Percentiles rank a stretch among this genome's conserved stretches.
These are phyloP conservation scores for Urechis unicinctus DNA, from an alignment of 2,888 invertebrate genomes.

Conservation along the genomic window DNA sequence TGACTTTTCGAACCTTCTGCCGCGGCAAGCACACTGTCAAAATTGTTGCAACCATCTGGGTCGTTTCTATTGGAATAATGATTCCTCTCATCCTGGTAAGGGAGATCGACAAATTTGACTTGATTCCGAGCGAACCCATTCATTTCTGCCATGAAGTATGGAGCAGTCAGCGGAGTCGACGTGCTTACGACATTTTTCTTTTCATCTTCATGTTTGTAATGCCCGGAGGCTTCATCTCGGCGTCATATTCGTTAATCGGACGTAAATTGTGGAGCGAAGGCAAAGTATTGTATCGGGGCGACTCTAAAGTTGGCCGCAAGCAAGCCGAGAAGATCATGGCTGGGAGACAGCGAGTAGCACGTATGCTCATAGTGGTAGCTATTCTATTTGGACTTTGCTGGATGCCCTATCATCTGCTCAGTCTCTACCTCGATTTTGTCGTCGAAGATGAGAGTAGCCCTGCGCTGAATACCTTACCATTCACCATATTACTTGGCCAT, in stretches of 20 bases:
- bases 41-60: neutral
- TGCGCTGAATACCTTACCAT: slow-evolving; percentile 54
- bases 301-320: slow-evolving; percentile 6
- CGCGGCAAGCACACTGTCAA: slow-evolving; percentile 2
- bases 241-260: neutral
- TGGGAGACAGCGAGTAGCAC: slow-evolving; percentile 9
- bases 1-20: neutral
- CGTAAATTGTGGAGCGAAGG: neutral
- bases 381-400: neutral
- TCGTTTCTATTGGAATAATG: neutral
- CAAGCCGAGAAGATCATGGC: neutral
- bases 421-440: neutral
- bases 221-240: neutral
- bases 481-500: slow-evolving; percentile 67
- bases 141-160: neutral
- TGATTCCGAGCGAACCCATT: neutral
- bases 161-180: neutral
- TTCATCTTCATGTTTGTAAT: neutral
- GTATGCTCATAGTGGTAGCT: slow-evolving; percentile 1
- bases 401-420: neutral
- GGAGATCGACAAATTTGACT: neutral
- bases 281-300: neutral
- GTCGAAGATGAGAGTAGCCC: slow-evolving; percentile 26
- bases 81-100: slow-evolving; percentile 52
- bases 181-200: neutral